phyloP scores from a whole-genome alignment of 2,888 invertebrate species.

The Gonocerus acuteangulatus region DNA sequence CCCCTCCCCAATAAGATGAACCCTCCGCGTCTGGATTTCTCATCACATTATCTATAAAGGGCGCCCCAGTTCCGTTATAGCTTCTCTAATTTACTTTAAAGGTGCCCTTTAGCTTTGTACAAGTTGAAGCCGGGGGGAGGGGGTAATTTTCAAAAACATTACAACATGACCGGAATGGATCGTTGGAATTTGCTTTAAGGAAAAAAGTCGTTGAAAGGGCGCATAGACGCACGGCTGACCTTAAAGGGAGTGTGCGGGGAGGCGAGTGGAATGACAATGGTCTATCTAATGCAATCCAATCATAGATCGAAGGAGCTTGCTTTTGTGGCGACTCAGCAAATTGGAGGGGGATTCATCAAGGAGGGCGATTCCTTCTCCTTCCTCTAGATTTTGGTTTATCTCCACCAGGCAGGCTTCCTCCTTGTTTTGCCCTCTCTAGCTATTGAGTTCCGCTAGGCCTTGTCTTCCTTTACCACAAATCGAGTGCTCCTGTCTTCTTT shows the following conservation, averaged over 20 bases:
- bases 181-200: not conserved
- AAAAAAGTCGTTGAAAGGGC: not conserved
- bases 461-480: not conserved
- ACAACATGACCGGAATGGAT: too few species aligned
- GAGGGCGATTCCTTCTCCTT: not conserved
- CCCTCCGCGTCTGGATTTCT: too few species aligned
- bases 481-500: too few species aligned
- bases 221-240: not conserved
- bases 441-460: not conserved
- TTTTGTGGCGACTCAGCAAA: not conserved
- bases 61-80: too few species aligned
- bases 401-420: not conserved
- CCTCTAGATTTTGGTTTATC: not conserved
- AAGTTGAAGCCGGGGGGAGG: too few species aligned
- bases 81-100: too few species aligned
- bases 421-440: not conserved
- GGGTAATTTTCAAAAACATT: too few species aligned
- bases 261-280: not conserved
- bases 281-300: constrained; percentile 1
- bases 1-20: too few species aligned
- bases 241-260: not conserved
- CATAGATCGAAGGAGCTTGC: constrained; percentile 1
- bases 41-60: too few species aligned
- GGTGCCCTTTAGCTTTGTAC: too few species aligned
- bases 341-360: not conserved